These are phyloP conservation scores for Sipha flava DNA, from an alignment of 1,140 invertebrate species.

Conservation along the genomic window DNA sequence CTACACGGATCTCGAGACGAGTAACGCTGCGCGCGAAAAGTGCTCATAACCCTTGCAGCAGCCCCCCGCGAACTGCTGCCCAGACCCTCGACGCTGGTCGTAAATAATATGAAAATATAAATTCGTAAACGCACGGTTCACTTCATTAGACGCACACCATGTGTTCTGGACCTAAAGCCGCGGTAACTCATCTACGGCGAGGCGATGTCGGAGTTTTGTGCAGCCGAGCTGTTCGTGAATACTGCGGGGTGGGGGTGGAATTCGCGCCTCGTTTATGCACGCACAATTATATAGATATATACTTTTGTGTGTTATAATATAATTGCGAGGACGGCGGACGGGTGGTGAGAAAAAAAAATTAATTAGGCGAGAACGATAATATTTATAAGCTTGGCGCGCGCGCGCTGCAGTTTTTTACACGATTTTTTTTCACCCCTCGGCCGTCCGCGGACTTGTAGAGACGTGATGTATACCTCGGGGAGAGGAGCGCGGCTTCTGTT, in stretches of 20 bases:
- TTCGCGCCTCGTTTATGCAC: too few relatives aligned
- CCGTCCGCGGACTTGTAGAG: background rate
- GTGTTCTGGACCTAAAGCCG: background rate
- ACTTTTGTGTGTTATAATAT: too few relatives aligned
- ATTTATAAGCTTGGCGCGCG: slow-evolving; percentile 13
- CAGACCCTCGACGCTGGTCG: too few relatives aligned
- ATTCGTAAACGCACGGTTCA: background rate
- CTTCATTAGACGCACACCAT: slow-evolving; percentile 5
- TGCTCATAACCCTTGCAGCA: too few relatives aligned
- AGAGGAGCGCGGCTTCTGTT: background rate
- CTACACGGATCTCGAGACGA: too few relatives aligned
- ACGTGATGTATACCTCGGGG: background rate
- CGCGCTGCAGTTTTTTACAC: background rate
- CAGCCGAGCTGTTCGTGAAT: too few relatives aligned
- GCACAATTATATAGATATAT: too few relatives aligned
- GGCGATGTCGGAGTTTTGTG: too few relatives aligned
- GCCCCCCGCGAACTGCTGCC: too few relatives aligned
- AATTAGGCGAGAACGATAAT: slow-evolving; percentile 28
- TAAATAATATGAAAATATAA: background rate
- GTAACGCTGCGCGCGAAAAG: too few relatives aligned
- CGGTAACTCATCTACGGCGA: background rate
- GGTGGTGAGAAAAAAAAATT: background rate
- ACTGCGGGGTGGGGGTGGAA: too few relatives aligned
- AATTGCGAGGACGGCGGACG: background rate
- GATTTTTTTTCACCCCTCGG: background rate